Conservation (phyloP, 2,888 invertebrate genomes). For the Mythimna loreyi region DNA sequence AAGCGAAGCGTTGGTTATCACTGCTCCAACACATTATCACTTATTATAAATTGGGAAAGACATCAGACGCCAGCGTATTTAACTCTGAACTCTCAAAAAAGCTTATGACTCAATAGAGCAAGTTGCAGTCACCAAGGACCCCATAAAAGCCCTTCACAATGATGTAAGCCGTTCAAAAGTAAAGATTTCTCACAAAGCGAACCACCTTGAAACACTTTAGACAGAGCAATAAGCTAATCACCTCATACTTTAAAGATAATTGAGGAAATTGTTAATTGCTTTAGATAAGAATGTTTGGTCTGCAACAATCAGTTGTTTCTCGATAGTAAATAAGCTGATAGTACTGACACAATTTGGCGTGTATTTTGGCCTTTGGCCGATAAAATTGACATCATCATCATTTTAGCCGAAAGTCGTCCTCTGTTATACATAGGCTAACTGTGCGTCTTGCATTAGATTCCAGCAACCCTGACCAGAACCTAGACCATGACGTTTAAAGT, state of each 20-base stretch:
- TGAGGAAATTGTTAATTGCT: slow-evolving; percentile 41
- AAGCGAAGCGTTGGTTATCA: too few species aligned
- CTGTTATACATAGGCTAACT: too few species aligned
- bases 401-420: too few species aligned
- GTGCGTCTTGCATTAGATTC: too few species aligned
- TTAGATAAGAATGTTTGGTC: slow-evolving; percentile 36
- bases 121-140: not conserved
- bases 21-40: too few species aligned
- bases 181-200: not conserved
- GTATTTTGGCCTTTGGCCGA: slow-evolving; percentile 25
- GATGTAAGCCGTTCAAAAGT: not conserved
- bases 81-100: too few species aligned
- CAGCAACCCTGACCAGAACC: too few species aligned
- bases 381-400: not conserved
- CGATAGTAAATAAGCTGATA: slow-evolving; percentile 18
- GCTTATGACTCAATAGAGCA: too few species aligned
- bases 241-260: slow-evolving; percentile 35
- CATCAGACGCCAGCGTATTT: too few species aligned
- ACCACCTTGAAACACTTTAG: slow-evolving; percentile 29
- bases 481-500: too few species aligned
- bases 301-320: slow-evolving; percentile 14
- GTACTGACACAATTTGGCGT: slow-evolving; percentile 33
- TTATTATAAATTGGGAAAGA: too few species aligned
- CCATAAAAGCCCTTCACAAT: not conserved
- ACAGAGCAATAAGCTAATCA: slow-evolving; percentile 29